Evolutionary conservation across 2,888 invertebrate genomes (phyloP), one percentile per base, ranked within the genome.

Genomic region (Harpagoxenus sublaevis): DNA sequence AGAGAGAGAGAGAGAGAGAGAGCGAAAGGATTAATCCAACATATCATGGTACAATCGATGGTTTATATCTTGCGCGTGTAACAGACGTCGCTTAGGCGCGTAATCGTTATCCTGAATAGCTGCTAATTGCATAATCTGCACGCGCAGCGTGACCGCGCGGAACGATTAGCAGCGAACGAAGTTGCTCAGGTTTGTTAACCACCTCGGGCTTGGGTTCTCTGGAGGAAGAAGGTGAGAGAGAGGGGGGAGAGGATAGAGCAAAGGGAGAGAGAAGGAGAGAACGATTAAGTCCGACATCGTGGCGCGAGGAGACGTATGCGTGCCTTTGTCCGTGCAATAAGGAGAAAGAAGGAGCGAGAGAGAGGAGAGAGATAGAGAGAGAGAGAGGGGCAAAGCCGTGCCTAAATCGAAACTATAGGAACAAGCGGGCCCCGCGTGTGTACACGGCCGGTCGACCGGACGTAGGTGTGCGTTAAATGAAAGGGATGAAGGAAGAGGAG

Each of bases 401-500:
- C 68, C 83, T 78, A 84, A 90, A 89, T 86, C 85, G 90, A 88
- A 90, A 89, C 90, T 87, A 87, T 88, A 89, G 84, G 88, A 87
- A 84, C 84, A 84, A 66, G 71, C 82, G 70, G 74, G 70, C 28
- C 60, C 77, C 51, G 39, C n/a, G 62, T 62, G 53, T 70, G 84
- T 31, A 83, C 65, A 48, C 63, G 89, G 65, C 74, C 48, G 60
- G 55, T 66, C 63, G 63, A 68, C 66, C 87, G 85, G 85, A 90
- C 89, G 91, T 88, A 90, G 91, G 90, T 91, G 86, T 91, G 87
- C 77, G 91, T 90, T 88, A 90, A 90, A 90, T 89, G 92, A 90
- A 91, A 86, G 92, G 87, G 91, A 89, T 74, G 89, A 88, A 90
- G 90, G 90, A 91, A 92, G 91, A 92, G 91, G 92, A 92, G 90